Conservation (phyloP, 2,113 vertebrate genomes). For the Tauraco erythrolophus region DNA sequence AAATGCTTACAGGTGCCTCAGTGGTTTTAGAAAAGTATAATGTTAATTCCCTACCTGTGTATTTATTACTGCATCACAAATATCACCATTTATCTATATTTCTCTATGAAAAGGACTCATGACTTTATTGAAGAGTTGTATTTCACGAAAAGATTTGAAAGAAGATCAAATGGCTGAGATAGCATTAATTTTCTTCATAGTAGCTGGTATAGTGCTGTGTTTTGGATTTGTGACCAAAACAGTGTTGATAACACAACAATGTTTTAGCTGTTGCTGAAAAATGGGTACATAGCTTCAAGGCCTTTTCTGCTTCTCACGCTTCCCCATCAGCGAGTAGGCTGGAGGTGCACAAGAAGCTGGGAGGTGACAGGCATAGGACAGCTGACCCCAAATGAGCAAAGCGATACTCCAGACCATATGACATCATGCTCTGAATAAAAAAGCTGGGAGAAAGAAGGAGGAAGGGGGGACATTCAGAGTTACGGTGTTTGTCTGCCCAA, state of each 20-base stretch:
- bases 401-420: neutral
- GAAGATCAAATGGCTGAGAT: neutral
- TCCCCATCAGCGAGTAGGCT: neutral
- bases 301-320: neutral
- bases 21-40: neutral
- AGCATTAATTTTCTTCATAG: neutral
- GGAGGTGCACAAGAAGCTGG: neutral
- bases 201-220: neutral
- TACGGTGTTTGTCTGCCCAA: neutral
- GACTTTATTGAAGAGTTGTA: neutral
- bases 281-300: neutral
- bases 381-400: neutral
- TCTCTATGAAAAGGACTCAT: neutral
- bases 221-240: neutral
- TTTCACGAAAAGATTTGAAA: neutral
- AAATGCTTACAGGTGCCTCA: fast-evolving
- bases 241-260: neutral
- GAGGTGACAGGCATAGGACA: neutral
- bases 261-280: neutral
- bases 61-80: neutral
- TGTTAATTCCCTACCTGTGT: neutral
- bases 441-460: neutral
- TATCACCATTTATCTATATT: neutral
- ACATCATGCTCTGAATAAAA: neutral
- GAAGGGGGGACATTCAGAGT: fast-evolving